These are phyloP conservation scores for Eutolmus rufibarbis DNA, from an alignment of 2,888 invertebrate genomes.

Conservation along the genomic window DNA sequence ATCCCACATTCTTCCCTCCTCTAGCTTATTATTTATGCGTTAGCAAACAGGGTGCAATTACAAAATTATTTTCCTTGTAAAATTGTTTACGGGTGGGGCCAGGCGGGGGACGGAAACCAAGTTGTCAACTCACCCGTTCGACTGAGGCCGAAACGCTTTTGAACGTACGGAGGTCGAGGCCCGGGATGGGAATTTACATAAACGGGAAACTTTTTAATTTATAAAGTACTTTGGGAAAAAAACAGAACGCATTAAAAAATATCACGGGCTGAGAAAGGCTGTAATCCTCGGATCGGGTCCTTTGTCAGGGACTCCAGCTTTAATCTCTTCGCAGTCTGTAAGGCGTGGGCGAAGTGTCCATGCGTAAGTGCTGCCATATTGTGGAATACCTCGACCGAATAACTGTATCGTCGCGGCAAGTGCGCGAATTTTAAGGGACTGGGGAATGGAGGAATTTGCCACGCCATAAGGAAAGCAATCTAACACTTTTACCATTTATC, in stretches of 20 bases:
- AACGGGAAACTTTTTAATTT: constrained; percentile 47
- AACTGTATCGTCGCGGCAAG: background rate
- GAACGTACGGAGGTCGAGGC: background rate
- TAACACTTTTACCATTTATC: constrained; percentile 41
- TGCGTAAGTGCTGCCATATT: background rate
- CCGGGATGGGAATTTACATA: constrained; percentile 31
- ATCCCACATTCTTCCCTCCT: background rate
- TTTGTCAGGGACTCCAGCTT: background rate
- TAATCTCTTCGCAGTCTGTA: background rate
- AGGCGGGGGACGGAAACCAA: background rate
- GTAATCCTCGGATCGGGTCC: background rate
- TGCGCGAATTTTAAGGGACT: background rate
- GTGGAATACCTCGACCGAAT: background rate
- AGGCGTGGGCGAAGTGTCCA: background rate
- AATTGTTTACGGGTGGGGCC: background rate
- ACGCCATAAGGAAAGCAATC: constrained; percentile 34
- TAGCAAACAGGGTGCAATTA: background rate
- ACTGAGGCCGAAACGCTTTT: background rate
- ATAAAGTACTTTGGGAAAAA: constrained; percentile 44
- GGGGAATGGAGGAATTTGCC: background rate
- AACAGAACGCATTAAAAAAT: constrained; percentile 41
- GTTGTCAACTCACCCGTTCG: background rate
- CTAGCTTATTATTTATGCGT: background rate
- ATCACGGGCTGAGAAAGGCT: constrained; percentile 13
- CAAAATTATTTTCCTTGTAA: background rate